phyloP scores from a whole-genome alignment of 2,113 vertebrate genomes.

The Phylloscopus whistleri region DNA sequence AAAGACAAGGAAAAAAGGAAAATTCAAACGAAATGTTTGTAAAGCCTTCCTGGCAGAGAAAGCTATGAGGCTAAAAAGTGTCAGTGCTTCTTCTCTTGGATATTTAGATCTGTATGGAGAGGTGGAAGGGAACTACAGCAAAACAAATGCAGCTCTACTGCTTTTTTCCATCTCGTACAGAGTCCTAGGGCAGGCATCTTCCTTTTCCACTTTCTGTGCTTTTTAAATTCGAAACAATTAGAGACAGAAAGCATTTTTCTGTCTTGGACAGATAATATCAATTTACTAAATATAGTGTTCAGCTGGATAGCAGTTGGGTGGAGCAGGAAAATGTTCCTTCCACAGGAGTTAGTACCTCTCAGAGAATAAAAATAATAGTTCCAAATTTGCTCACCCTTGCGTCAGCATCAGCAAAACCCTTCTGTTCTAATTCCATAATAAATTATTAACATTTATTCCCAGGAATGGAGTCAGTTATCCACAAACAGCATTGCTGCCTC shows the following conservation, averaged over 20 bases:
- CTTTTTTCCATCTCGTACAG: background rate
- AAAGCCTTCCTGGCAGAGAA: background rate
- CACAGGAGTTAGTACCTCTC: slow-evolving; percentile 9
- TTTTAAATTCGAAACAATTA: slow-evolving; percentile 20
- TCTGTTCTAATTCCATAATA: background rate
- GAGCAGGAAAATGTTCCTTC: slow-evolving; percentile 57
- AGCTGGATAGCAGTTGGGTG: slow-evolving; percentile 50
- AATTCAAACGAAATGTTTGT: background rate
- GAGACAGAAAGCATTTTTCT: slow-evolving; percentile 43
- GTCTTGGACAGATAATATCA: slow-evolving; percentile 25
- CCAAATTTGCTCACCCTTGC: background rate
- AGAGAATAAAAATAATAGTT: slow-evolving; percentile 6
- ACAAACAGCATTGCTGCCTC: background rate
- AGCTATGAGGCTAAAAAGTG: background rate
- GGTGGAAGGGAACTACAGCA: background rate
- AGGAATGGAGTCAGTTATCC: background rate
- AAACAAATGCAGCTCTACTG: background rate
- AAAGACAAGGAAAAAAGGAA: background rate
- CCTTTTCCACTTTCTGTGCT: background rate
- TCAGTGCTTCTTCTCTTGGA: background rate
- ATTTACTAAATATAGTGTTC: slow-evolving; percentile 44
- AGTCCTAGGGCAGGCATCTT: background rate
- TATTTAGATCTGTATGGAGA: background rate
- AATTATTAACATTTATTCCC: background rate
- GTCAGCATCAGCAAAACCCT: background rate